Base-by-base conservation (phyloP, 2,113 vertebrate genomes). In the Miniopterus natalensis region DNA sequence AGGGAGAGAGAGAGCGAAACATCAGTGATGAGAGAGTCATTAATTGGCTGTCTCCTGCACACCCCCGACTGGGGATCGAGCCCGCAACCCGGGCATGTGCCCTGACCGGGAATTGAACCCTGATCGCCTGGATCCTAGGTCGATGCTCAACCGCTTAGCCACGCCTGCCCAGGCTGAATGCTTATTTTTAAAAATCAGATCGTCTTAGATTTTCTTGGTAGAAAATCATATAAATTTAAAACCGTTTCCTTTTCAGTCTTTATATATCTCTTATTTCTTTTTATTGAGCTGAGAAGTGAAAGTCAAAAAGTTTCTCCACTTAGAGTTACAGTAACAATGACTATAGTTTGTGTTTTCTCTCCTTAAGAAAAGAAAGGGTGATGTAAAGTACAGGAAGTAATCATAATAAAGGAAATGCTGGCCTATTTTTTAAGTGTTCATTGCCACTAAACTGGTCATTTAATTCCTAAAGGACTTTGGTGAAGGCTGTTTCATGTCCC, bases 351-450 rank as follows among this genome's bases (percentile, higher is more conserved):
- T 45, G 29, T 80, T 63, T 89, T 83, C n/a, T 21, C 40, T 74
- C 63, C 63, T 65, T 65, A 65, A 65, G 29, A 15, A 65, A 65
- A 84, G 86, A 74, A 59, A 73, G 79, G 66, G 49, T 68, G 80
- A 81, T 75, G n/a, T 49, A 68, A 70, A 87, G 59, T 70, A 36
- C 59, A 96, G 88, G 87, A 81, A 94, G 77, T 77, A 87, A 40
- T 70, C 61, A 63, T 61, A 29, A 91, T 94, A 86, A 81, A 94
- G 68, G 87, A 77, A 90, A 75, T 23, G 8, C 36, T 77, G 92
- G 36, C n/a, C 45, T 68, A 8, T 61, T 91, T 65, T 18, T 85
- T 68, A 86, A 87, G 75, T 68, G 68, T n/a, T 74, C 51, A 70
- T 90, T 87, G 57, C 68, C 1, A 11, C 87, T 17, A 53, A 63